Evolutionary conservation across 2,888 invertebrate species (phyloP).

Genomic region (Subacronicta megacephala): DNA sequence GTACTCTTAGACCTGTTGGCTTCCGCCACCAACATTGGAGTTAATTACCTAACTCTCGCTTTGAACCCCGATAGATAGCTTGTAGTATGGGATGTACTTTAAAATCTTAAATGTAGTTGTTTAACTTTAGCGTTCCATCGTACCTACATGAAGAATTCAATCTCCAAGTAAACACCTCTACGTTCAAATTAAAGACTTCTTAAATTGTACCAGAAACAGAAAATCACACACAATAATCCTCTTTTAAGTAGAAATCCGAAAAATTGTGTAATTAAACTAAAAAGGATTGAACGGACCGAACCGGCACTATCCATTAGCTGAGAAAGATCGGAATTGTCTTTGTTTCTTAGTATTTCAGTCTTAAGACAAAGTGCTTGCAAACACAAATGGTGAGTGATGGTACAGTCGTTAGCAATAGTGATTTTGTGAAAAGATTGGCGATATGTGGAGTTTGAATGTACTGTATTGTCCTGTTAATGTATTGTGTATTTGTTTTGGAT

Average conservation of each 20-base stretch:
- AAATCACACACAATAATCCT: constrained; percentile 10
- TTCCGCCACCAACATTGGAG: constrained; percentile 56
- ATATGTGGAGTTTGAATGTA: constrained; percentile 1
- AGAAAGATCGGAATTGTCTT: constrained; percentile 47
- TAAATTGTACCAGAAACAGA: not conserved
- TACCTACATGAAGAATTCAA: constrained; percentile 36
- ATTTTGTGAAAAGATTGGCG: constrained; percentile 14
- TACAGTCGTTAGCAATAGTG: constrained; percentile 35
- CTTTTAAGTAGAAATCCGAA: constrained; percentile 35
- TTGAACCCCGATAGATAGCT: constrained; percentile 52
- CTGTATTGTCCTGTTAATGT: not conserved
- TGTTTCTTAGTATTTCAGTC: constrained; percentile 24
- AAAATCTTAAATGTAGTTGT: constrained; percentile 56
- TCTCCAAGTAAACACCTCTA: constrained; percentile 15
- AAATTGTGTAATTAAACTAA: constrained; percentile 38
- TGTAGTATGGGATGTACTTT: constrained; percentile 46
- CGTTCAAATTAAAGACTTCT: not conserved
- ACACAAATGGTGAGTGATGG: constrained; percentile 43
- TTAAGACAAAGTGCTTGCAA: constrained; percentile 38
- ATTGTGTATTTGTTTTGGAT: not conserved
- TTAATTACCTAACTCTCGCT: constrained; percentile 68
- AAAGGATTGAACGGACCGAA: constrained; percentile 39
- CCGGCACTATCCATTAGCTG: constrained; percentile 45
- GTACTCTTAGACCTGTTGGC: constrained; percentile 53
- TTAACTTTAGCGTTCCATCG: constrained; percentile 39